Evolutionary conservation across 2,888 invertebrate species (phyloP).

Genomic region (Pseudeuparius sepicola): DNA sequence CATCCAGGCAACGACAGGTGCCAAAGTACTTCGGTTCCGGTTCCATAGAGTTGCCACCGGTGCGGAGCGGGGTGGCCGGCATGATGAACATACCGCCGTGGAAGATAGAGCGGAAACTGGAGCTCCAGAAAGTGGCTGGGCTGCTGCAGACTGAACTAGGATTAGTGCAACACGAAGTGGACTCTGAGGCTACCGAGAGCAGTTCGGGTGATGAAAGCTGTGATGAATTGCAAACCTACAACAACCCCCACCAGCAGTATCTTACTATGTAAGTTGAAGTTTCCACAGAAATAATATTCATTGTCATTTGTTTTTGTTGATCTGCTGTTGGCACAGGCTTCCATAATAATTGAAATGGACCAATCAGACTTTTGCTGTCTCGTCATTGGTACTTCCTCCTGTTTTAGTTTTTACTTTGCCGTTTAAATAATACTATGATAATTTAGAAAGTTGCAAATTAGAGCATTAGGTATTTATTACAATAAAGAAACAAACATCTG

Average conservation of each 20-base stretch:
- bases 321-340: too few species aligned
- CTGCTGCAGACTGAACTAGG: conserved; percentile 63
- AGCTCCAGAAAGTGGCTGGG: conserved; percentile 63
- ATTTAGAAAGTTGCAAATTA: too few species aligned
- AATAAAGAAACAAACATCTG: too few species aligned
- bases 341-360: too few species aligned
- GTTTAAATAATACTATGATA: too few species aligned
- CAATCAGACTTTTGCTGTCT: too few species aligned
- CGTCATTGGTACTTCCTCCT: too few species aligned
- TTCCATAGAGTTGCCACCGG: conserved; percentile 32
- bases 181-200: conserved; percentile 89
- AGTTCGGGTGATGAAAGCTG: conserved; percentile 92
- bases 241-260: conserved; percentile 64
- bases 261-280: conserved; percentile 69
- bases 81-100: conserved; percentile 39
- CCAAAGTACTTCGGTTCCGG: conserved; percentile 47
- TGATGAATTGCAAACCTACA: conserved; percentile 76
- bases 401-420: too few species aligned
- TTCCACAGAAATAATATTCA: too few species aligned
- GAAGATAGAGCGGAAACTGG: conserved; percentile 41
- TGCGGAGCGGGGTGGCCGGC: conserved; percentile 29
- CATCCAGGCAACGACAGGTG: conserved; percentile 33
- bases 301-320: too few species aligned
- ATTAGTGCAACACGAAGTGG: conserved; percentile 64
- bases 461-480: too few species aligned